phyloP scores from a whole-genome alignment of 2,113 vertebrate genomes.

The Dissostichus mawsoni region DNA sequence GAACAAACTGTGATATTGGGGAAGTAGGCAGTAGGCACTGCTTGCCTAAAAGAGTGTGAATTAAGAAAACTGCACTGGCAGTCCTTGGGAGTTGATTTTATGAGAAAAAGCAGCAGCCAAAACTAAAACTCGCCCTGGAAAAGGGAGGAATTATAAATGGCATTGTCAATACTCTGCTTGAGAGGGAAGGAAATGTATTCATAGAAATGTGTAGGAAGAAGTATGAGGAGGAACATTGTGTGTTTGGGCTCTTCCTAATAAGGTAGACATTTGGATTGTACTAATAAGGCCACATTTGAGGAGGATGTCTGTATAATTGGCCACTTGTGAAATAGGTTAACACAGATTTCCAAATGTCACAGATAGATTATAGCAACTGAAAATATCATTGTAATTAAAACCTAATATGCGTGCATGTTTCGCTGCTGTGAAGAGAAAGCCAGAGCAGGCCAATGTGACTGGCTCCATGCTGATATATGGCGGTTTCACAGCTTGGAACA shows the following conservation, averaged over 20 bases:
- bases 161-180: not conserved
- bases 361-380: conserved; percentile 54
- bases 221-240: not conserved
- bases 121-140: conserved; percentile 28
- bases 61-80: conserved; percentile 27
- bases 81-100: conserved; percentile 4
- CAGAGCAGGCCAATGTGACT: conserved; percentile 41
- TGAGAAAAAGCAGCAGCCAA: conserved; percentile 17
- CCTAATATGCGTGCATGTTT: conserved; percentile 53
- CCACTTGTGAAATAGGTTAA: conserved; percentile 67
- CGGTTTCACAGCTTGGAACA: conserved; percentile 61
- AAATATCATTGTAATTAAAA: conserved; percentile 73
- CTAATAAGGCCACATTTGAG: conserved; percentile 53
- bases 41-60: conserved; percentile 37
- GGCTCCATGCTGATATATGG: conserved; percentile 55
- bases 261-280: conserved; percentile 49
- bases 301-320: conserved; percentile 69
- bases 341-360: conserved; percentile 69
- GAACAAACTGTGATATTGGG: conserved; percentile 54
- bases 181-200: conserved; percentile 32
- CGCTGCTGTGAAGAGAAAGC: conserved; percentile 42
- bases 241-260: conserved; percentile 29
- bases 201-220: conserved; percentile 32
- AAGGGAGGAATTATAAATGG: conserved; percentile 6
- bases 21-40: conserved; percentile 43